phyloP scores from a whole-genome alignment of 2,888 invertebrate genomes.

The Hermaeophaga mercurialis region DNA sequence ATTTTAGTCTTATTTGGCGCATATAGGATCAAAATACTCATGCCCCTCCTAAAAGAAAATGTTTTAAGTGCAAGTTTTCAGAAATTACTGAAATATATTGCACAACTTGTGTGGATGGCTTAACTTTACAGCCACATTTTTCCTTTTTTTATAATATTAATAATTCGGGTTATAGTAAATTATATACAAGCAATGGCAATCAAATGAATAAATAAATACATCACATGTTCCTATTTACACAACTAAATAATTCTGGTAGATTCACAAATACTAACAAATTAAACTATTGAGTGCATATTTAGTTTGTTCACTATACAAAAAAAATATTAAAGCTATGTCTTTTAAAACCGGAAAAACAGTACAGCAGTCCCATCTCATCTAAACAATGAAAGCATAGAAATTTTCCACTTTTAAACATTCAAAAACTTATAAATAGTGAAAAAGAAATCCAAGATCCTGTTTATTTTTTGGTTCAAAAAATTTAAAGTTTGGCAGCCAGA shows the following conservation, averaged over 20 bases:
- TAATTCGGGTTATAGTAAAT: conserved; percentile 34
- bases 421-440: no score
- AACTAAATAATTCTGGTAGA: conserved; percentile 15
- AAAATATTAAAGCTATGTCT: conserved; percentile 34
- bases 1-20: neutral
- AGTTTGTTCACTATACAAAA: conserved; percentile 7
- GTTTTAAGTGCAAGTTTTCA: neutral
- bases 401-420: no score
- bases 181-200: conserved; percentile 35
- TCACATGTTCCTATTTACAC: conserved; percentile 31
- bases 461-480: no score
- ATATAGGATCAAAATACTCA: neutral
- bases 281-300: neutral
- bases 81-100: conserved; percentile 38
- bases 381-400: neutral
- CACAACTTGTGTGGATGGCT: conserved; percentile 45
- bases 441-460: no score
- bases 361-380: neutral
- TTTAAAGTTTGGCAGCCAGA: no score
- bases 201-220: conserved; percentile 32
- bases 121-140: conserved; percentile 42
- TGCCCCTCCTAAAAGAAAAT: neutral
- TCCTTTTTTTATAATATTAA: conserved; percentile 6
- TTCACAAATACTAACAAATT: neutral
- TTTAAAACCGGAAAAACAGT: conserved; percentile 18